Conservation (phyloP, 1,140 invertebrate genomes). For the Saccostrea cuccullata region DNA sequence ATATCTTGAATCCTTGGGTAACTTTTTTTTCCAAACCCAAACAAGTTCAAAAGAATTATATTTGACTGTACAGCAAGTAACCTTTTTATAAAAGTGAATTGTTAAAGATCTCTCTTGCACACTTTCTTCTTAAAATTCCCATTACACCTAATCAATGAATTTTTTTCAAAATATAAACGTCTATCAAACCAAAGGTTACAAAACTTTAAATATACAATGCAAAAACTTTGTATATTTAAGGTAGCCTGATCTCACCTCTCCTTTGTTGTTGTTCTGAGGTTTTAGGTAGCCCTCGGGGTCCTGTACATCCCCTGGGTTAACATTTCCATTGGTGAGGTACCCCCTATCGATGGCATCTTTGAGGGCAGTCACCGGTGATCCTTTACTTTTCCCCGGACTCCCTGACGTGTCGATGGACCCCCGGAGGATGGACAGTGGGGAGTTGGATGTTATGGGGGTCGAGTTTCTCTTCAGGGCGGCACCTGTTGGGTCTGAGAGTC, state of each 20-base stretch:
- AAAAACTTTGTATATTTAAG: background rate
- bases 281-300: constrained; percentile 54
- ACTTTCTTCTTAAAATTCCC: too few species aligned
- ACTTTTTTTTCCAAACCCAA: too few species aligned
- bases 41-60: too few species aligned
- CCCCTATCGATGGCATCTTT: constrained; percentile 76
- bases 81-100: too few species aligned
- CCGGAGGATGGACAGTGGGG: constrained; percentile 61
- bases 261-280: constrained; percentile 45
- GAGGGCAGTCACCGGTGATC: constrained; percentile 75
- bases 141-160: too few species aligned
- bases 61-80: too few species aligned
- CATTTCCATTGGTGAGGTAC: constrained; percentile 60
- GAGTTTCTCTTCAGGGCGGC: constrained; percentile 61
- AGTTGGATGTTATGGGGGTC: constrained; percentile 57
- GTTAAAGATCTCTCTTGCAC: too few species aligned
- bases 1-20: too few species aligned
- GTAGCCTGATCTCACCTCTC: constrained; percentile 37
- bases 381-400: constrained; percentile 69
- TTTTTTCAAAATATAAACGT: too few species aligned
- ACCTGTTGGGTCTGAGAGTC: constrained; percentile 53
- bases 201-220: background rate
- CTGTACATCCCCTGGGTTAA: constrained; percentile 34
- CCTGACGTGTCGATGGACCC: constrained; percentile 67
- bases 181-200: too few species aligned